These are phyloP conservation scores for Sebastes wilsoni DNA, from an alignment of 2,797 vertebrate species.

Conservation along the genomic window DNA sequence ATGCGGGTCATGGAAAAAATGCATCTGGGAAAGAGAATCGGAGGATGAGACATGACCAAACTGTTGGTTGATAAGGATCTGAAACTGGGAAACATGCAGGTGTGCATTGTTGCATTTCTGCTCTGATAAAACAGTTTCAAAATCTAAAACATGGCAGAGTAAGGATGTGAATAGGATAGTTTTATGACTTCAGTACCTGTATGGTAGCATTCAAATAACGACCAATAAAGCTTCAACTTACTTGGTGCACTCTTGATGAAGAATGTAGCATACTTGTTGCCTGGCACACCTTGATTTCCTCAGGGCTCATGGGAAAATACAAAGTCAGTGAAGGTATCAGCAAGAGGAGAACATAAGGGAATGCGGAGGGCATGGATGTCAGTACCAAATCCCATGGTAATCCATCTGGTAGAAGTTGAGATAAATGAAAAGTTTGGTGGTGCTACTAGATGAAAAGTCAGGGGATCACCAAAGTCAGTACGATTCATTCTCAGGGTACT, in stretches of 20 bases:
- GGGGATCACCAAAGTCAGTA: neutral
- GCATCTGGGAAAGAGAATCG: neutral
- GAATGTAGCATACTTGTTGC: neutral
- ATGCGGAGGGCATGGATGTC: neutral
- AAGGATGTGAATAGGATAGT: neutral
- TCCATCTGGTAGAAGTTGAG: neutral
- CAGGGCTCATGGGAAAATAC: neutral
- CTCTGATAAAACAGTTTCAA: conserved; percentile 48
- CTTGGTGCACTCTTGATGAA: neutral
- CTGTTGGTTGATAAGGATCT: conserved; percentile 54
- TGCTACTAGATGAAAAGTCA: neutral
- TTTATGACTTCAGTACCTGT: neutral
- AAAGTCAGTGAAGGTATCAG: neutral
- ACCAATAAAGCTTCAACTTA: neutral
- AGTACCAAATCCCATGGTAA: neutral
- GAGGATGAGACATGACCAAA: conserved; percentile 4
- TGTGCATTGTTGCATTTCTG: conserved; percentile 45
- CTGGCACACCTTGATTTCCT: neutral
- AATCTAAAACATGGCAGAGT: conserved; percentile 11
- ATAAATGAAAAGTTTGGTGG: neutral
- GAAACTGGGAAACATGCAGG: conserved; percentile 34
- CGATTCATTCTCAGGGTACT: neutral
- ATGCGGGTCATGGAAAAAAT: conserved; percentile 46
- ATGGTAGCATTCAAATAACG: neutral
- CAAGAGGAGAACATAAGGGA: neutral